phyloP scores from a whole-genome alignment of 2,888 invertebrate genomes.

The Tetragnatha montana region DNA sequence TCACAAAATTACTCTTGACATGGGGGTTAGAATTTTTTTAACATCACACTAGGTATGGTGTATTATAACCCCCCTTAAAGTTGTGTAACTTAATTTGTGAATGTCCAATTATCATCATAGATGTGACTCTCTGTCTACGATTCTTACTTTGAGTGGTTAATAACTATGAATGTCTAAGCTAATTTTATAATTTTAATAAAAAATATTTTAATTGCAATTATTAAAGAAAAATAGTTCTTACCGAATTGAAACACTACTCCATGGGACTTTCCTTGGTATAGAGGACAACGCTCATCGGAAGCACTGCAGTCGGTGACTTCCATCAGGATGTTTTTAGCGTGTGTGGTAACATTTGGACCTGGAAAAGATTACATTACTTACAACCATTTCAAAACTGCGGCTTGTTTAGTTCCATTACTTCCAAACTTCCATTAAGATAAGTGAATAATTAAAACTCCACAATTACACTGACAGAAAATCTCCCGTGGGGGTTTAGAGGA shows the following conservation, averaged over 20 bases:
- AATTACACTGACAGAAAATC: too few relatives aligned
- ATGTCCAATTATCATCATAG: not conserved
- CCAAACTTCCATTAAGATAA: too few relatives aligned
- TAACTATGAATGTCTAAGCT: not conserved
- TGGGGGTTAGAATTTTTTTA: too few relatives aligned
- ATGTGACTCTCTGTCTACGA: not conserved
- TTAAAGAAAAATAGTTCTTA: conserved; percentile 8
- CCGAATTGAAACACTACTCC: conserved; percentile 41
- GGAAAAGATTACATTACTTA: not conserved
- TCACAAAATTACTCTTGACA: too few relatives aligned
- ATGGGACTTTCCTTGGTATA: conserved; percentile 52
- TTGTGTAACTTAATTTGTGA: not conserved
- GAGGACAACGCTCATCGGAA: conserved; percentile 20
- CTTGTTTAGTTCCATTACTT: too few relatives aligned
- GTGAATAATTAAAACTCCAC: too few relatives aligned
- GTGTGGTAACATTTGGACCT: conserved; percentile 39
- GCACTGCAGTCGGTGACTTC: conserved; percentile 55
- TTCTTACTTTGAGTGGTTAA: not conserved
- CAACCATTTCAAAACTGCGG: too few relatives aligned
- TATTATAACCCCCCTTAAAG: not conserved
- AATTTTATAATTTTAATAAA: too few relatives aligned
- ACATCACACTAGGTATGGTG: too few relatives aligned
- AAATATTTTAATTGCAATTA: not conserved
- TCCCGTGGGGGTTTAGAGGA: too few relatives aligned
- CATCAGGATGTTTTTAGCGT: conserved; percentile 50